Conservation (phyloP, 2,797 vertebrate species). For the Astyanax mexicanus region DNA sequence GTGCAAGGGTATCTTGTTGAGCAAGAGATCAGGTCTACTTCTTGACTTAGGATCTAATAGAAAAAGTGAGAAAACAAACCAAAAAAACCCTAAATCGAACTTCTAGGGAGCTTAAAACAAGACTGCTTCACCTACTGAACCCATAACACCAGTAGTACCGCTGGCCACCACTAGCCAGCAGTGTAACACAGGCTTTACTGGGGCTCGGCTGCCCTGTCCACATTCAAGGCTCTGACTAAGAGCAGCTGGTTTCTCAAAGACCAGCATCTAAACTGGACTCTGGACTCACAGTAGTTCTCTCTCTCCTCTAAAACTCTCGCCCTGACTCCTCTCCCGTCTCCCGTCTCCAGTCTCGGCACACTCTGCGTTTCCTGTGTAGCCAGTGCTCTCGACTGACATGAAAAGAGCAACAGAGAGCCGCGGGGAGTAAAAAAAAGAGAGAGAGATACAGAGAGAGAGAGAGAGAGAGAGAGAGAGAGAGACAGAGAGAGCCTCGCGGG, state of each 20-base stretch:
- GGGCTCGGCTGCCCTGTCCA: constrained; percentile 12
- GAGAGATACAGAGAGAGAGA: constrained; percentile 61
- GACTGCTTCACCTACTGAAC: constrained; percentile 15
- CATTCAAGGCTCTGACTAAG: not conserved
- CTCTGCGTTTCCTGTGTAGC: constrained; percentile 74
- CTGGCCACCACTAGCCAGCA: constrained; percentile 77
- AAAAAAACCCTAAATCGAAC: constrained; percentile 3
- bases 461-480: constrained; percentile 45
- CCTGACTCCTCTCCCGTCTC: constrained; percentile 1
- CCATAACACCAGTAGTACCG: constrained; percentile 65
- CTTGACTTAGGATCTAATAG: not conserved
- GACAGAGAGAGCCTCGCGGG: constrained; percentile 28
- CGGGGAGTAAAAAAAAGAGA: constrained; percentile 55
- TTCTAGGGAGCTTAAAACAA: not conserved
- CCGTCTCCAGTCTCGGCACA: not conserved
- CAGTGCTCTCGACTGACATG: constrained; percentile 64
- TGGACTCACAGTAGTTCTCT: constrained; percentile 52
- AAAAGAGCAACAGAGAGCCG: constrained; percentile 35
- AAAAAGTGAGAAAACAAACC: too few species aligned
- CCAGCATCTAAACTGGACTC: constrained; percentile 55
- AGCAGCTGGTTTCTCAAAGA: constrained; percentile 5
- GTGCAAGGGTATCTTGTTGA: not conserved
- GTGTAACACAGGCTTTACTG: constrained; percentile 73
- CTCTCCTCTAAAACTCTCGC: constrained; percentile 58
- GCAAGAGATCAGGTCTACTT: too few species aligned